Evolutionary conservation across 2,113 vertebrate species (phyloP).

Genomic region (Cercopithecus mona): DNA sequence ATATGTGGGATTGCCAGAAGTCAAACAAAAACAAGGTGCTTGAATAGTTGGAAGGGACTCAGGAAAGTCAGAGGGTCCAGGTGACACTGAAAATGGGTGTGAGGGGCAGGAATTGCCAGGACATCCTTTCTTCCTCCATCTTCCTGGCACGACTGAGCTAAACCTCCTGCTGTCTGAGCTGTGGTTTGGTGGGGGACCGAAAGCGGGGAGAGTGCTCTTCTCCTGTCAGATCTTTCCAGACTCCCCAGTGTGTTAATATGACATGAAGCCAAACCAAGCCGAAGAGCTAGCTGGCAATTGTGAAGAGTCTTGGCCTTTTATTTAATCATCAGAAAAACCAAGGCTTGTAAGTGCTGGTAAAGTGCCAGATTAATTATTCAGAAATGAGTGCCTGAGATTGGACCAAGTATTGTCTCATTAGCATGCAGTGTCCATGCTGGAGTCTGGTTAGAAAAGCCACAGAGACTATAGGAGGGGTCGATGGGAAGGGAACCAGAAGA

Average conservation of each 20-base stretch:
- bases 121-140: neutral
- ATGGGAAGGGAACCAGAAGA: neutral
- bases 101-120: constrained; percentile 55
- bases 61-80: constrained; percentile 55
- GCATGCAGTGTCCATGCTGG: neutral
- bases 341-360: constrained; percentile 35
- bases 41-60: constrained; percentile 49
- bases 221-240: constrained; percentile 47
- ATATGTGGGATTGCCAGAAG: constrained; percentile 51
- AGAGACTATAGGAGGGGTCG: neutral
- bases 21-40: constrained; percentile 66
- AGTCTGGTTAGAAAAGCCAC: constrained; percentile 18
- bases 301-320: constrained; percentile 72
- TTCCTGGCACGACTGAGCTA: neutral
- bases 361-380: constrained; percentile 79
- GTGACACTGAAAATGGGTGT: constrained; percentile 60
- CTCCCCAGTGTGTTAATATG: constrained; percentile 8
- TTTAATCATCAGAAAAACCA: constrained; percentile 71
- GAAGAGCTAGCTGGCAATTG: constrained; percentile 61
- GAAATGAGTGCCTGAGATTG: constrained; percentile 62
- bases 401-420: constrained; percentile 61
- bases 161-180: constrained; percentile 24
- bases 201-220: neutral
- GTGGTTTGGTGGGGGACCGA: neutral
- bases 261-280: constrained; percentile 58